These are phyloP conservation scores for Drosophila nannoptera DNA, from an alignment of 1,140 invertebrate genomes.

Conservation along the genomic window DNA sequence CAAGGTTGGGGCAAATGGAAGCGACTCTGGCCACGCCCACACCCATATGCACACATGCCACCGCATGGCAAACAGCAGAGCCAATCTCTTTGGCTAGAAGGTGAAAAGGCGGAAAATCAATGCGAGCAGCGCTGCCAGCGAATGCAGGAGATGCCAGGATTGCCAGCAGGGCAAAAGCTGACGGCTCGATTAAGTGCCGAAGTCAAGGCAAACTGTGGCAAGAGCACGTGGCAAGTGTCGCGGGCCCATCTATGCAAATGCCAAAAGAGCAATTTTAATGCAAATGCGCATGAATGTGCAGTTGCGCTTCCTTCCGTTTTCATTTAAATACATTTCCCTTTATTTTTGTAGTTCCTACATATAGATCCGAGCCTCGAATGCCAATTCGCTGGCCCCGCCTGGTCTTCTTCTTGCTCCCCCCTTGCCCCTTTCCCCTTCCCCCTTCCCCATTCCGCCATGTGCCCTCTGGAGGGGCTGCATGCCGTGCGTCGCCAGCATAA, in stretches of 20 bases:
- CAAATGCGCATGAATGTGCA: constrained; percentile 62
- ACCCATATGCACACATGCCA: constrained; percentile 1
- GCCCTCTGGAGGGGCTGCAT: not conserved
- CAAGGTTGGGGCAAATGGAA: constrained; percentile 44
- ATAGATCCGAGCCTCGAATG: constrained; percentile 26
- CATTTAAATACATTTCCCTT: constrained; percentile 42
- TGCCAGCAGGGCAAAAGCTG: constrained; percentile 5
- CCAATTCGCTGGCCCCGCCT: constrained; percentile 5
- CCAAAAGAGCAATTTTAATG: constrained; percentile 63
- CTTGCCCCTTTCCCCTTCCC: not conserved
- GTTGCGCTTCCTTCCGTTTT: constrained; percentile 16
- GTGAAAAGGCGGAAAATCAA: constrained; percentile 31
- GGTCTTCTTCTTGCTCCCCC: not conserved
- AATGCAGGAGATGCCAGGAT: constrained; percentile 1
- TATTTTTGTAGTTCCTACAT: constrained; percentile 12
- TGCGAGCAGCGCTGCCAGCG: constrained; percentile 4
- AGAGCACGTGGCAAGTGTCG: constrained; percentile 55
- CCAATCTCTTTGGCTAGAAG: constrained; percentile 11
- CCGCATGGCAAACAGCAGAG: not conserved
- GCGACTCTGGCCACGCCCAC: constrained; percentile 3
- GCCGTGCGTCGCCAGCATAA: not conserved
- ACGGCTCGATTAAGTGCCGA: not conserved
- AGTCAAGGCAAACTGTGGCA: constrained; percentile 31
- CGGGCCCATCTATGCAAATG: constrained; percentile 62
- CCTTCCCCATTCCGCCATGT: too few relatives aligned